Evolutionary conservation across 2,888 invertebrate genomes (phyloP), one percentile per base, ranked within the genome.

Genomic region (Monoplex corrugatus): DNA sequence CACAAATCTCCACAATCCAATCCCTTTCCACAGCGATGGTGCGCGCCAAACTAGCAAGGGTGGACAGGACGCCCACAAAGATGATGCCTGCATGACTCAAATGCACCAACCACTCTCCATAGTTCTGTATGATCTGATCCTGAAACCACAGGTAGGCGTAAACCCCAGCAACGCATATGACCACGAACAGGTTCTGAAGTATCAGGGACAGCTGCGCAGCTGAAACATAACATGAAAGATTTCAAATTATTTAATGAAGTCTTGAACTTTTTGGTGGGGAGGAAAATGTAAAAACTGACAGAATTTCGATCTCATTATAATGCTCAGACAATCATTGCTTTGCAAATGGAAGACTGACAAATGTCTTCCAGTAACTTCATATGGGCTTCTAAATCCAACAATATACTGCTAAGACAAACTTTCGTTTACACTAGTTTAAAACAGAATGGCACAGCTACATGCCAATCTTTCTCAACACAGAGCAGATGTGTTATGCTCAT

Each of bases 1-100:
- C 94, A 89, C 96, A 95, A n/a, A 96, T 95, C 45, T 96, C 96
- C 32, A 96, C 95, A 43, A 96, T 95, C 97, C 97, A 97, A 92
- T 97, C 96, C 89, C 96, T 96, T 90, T 96, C 96, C 45, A 97
- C 92, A 28, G 95, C 93, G 87, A 95, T 94, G 63, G 90, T 93
- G 8, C 93, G 91, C 6, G 95, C 96, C 50, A 96, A 93, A 57
- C 96, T 96, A 16, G 96, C 96, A 72, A 96, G 92, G 78, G 94
- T 94, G 13, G 96, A 95, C n/a, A 96, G 83, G 78, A 96, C 94
- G 35, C 96, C 96, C 10, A 92, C 0, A 95, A 50, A 13, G 45
- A 83, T 88, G 82, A 88, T 88, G 83, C 83, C 88, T 6, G 68
- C 88, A 44, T 88, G 83, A 83, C 83, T 83, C 23, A 88, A 44